Conservation (phyloP, 2,888 invertebrate genomes). For the Diaprepes abbreviatus region DNA sequence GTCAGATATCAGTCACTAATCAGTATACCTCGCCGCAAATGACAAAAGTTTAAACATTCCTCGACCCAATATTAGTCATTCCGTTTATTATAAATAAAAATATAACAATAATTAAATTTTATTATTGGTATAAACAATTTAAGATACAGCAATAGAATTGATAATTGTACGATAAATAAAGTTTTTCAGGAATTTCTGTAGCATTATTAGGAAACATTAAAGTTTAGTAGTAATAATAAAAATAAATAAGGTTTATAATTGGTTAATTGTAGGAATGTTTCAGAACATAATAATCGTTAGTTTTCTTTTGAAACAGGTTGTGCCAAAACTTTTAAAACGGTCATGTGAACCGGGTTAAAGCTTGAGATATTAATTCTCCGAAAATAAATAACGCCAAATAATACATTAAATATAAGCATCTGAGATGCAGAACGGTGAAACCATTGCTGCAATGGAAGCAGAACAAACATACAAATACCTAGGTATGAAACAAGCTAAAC, state of each 20-base stretch:
- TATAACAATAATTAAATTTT: slow-evolving; percentile 7
- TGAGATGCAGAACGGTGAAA: too few relatives aligned
- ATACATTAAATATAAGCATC: too few relatives aligned
- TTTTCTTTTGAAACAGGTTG: not conserved
- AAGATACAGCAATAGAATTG: not conserved
- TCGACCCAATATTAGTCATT: not conserved
- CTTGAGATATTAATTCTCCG: too few relatives aligned
- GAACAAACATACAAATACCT: too few relatives aligned
- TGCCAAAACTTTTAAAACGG: not conserved
- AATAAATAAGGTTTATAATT: slow-evolving; percentile 1
- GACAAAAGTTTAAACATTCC: not conserved
- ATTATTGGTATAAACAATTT: not conserved
- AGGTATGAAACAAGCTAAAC: too few relatives aligned
- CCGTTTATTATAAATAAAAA: not conserved
- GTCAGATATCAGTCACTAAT: slow-evolving; percentile 7
- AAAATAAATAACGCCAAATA: too few relatives aligned
- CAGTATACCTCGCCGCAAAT: not conserved
- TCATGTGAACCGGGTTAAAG: too few relatives aligned
- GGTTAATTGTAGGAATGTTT: not conserved
- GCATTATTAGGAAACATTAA: not conserved
- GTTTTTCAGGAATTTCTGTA: not conserved
- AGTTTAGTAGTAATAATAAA: not conserved
- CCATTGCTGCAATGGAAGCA: too few relatives aligned
- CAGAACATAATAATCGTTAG: not conserved
- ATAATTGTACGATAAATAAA: not conserved